Evolutionary conservation across 2,113 vertebrate species (phyloP).

Genomic region (Chionis minor): DNA sequence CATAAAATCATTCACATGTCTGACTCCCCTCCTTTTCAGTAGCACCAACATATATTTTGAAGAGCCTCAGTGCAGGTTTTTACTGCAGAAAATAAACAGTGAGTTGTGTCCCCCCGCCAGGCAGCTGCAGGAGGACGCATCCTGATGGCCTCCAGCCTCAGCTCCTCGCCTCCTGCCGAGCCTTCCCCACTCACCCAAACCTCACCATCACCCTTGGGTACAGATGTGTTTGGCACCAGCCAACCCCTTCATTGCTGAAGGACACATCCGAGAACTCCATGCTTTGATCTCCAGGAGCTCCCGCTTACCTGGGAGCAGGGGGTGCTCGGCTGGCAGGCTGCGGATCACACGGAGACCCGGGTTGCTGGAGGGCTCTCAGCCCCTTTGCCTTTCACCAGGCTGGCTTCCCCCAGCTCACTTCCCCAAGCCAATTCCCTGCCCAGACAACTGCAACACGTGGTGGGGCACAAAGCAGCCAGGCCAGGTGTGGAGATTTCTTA

Average conservation of each 20-base stretch:
- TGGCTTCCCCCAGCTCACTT: neutral
- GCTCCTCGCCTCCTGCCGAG: neutral
- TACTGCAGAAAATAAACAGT: slow-evolving; percentile 26
- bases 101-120: neutral
- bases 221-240: neutral
- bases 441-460: neutral
- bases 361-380: neutral
- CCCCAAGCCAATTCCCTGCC: neutral
- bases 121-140: neutral
- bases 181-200: neutral
- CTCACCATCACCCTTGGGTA: neutral
- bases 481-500: fast-evolving
- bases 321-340: neutral
- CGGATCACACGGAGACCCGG: fast-evolving
- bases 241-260: neutral
- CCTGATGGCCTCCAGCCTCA: neutral
- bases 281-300: neutral
- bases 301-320: neutral
- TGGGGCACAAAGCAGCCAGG: neutral
- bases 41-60: neutral
- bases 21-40: neutral
- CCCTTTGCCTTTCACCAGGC: neutral
- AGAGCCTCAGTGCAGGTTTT: neutral
- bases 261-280: neutral
- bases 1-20: neutral